These are phyloP conservation scores for Odontomyia ornata DNA, from an alignment of 2,888 invertebrate genomes.

Conservation along the genomic window DNA sequence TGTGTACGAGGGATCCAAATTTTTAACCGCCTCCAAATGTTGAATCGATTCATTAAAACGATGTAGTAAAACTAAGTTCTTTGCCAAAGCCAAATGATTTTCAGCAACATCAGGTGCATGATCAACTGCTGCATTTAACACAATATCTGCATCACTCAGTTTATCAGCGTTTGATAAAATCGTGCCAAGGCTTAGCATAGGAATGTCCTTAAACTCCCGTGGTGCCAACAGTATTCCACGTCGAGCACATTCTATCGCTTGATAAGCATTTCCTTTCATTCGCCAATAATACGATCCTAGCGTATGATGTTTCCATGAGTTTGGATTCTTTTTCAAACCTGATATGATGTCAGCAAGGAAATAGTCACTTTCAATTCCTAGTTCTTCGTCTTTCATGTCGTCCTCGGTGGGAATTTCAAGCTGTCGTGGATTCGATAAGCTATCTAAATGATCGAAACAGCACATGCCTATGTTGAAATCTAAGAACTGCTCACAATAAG, in stretches of 20 bases:
- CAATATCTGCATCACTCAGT: constrained; percentile 58
- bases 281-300: constrained; percentile 62
- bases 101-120: constrained; percentile 60
- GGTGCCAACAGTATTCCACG: constrained; percentile 59
- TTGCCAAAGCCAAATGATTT: constrained; percentile 61
- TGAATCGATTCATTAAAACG: constrained; percentile 60
- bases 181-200: constrained; percentile 60
- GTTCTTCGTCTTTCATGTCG: constrained; percentile 54
- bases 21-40: constrained; percentile 59
- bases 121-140: constrained; percentile 59
- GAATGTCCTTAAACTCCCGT: constrained; percentile 57
- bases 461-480: constrained; percentile 53
- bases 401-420: constrained; percentile 58
- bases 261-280: constrained; percentile 59
- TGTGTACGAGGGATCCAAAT: constrained; percentile 58
- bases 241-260: constrained; percentile 61
- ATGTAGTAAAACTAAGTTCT: constrained; percentile 58
- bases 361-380: constrained; percentile 51
- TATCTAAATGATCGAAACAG: constrained; percentile 58
- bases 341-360: constrained; percentile 52
- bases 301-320: constrained; percentile 61
- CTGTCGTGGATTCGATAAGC: constrained; percentile 54
- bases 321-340: constrained; percentile 56
- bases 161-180: constrained; percentile 60
- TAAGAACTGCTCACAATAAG: constrained; percentile 45